These are phyloP conservation scores for Luffia ferchaultella DNA, from an alignment of 2,888 invertebrate species.

Conservation along the genomic window DNA sequence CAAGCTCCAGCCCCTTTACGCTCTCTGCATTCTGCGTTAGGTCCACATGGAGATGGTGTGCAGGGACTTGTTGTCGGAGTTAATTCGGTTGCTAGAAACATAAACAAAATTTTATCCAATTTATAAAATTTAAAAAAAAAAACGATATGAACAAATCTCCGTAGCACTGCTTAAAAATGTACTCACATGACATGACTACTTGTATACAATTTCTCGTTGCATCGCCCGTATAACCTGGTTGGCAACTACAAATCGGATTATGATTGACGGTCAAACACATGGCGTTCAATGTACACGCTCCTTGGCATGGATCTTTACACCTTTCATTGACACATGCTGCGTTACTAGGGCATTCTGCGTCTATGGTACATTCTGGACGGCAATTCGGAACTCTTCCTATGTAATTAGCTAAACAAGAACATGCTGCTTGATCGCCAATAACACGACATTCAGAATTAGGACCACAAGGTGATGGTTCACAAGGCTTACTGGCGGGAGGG, in stretches of 20 bases:
- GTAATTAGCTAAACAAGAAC: constrained; percentile 81
- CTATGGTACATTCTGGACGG: constrained; percentile 82
- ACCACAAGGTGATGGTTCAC: constrained; percentile 84
- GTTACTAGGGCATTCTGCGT: constrained; percentile 83
- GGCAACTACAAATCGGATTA: constrained; percentile 81
- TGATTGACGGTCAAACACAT: constrained; percentile 87
- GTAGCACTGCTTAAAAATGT: constrained; percentile 3
- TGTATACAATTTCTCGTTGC: constrained; percentile 73
- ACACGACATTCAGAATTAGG: constrained; percentile 84
- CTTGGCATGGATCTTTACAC: constrained; percentile 85
- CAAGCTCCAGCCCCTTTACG: constrained; percentile 87
- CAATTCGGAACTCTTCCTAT: constrained; percentile 88
- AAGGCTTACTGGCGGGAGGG: constrained; percentile 68
- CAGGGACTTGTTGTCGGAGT: constrained; percentile 78
- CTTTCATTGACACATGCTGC: constrained; percentile 82
- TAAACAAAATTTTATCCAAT: constrained; percentile 24
- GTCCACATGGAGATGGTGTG: constrained; percentile 84
- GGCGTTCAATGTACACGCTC: constrained; percentile 80
- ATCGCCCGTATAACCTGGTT: constrained; percentile 84
- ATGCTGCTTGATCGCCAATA: constrained; percentile 84
- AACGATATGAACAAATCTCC: constrained; percentile 5
- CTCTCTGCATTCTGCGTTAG: constrained; percentile 84
- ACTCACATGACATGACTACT: constrained; percentile 53
- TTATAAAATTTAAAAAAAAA: constrained; percentile 2
- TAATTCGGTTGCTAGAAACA: constrained; percentile 64